Evolutionary conservation across 1,140 invertebrate genomes (phyloP), one percentile per base, ranked within the genome.

Genomic region (Halyomorpha halys): DNA sequence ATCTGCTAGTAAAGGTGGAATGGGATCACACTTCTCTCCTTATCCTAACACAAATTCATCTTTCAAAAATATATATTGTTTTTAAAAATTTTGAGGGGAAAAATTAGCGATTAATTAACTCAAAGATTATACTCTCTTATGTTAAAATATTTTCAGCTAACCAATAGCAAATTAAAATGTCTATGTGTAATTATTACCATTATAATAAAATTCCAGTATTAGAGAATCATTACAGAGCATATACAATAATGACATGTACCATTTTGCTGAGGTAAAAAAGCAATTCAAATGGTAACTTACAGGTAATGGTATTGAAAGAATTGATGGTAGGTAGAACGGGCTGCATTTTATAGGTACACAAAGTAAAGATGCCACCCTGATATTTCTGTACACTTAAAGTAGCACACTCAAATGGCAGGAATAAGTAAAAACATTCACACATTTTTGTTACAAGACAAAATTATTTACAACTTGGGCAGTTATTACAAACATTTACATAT

Each of bases 381-480:
- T 45, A 23, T 45, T n/a, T 23, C 34, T 60, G n/a, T 49, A 49
- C 47, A 19, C 47, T n/a, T 19, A 39, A 34, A 34, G 39, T 60
- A 34, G 59, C 60, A 61, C 44, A 47, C 19, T 15, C 15, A 25
- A 61, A 61, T 61, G 60, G 60, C 60, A 61, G 60, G 60, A 61
- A 61, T 61, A 44, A 61, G 60, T 61, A 44, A 23, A 56, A 61
- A 44, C 34, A 61, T 61, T 61, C 60, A 44, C 25, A 25, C 53
- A 23, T 23, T 56, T 39, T 25, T 56, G 23, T 25, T 49, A 49
- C 16, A 49, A 49, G 47, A 49, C 9, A 19, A 21, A 49, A 21
- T 56, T 61, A 45, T 47, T 45, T 61, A 47, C 60, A 27, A 56
- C 23, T 53, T n/a, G 30, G 21, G 30, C 21, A 45, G 13, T 45